These are phyloP conservation scores for Chondrilla cf. caribensis DNA, from an alignment of 37 sponge, comb jelly and placozoan genomes.

Conservation along the genomic window DNA sequence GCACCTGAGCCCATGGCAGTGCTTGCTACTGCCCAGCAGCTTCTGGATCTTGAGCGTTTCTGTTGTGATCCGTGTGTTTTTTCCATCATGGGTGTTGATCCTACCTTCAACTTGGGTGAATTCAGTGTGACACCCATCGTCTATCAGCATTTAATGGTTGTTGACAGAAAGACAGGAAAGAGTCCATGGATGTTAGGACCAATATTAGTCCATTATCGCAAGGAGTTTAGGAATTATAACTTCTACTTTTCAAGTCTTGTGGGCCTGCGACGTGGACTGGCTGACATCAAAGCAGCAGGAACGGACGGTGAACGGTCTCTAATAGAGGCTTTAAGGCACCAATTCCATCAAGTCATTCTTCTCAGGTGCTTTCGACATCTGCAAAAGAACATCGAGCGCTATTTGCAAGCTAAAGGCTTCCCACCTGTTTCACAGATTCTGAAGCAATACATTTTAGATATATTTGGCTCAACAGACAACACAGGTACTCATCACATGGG, in stretches of 20 bases:
- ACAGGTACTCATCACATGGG: conserved; percentile 8
- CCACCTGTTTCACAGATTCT: neutral
- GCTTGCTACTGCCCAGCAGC: conserved; percentile 19
- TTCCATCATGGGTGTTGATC: conserved; percentile 17
- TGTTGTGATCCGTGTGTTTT: neutral
- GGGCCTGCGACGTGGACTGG: conserved; percentile 10
- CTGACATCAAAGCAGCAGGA: conserved; percentile 5
- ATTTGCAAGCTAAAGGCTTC: neutral
- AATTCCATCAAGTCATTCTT: neutral
- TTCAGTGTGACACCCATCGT: conserved; percentile 17
- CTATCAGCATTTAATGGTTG: conserved; percentile 14
- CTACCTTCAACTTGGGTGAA: conserved; percentile 15
- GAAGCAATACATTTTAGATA: neutral
- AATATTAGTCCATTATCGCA: conserved; percentile 26
- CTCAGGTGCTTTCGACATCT: conserved; percentile 38
- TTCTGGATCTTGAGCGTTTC: conserved; percentile 4
- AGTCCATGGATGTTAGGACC: conserved; percentile 32
- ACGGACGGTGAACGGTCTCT: conserved; percentile 23
- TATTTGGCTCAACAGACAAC: conserved; percentile 6
- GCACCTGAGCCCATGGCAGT: conserved; percentile 22
- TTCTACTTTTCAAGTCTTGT: conserved; percentile 21
- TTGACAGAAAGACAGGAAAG: conserved; percentile 5
- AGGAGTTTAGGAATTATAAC: conserved; percentile 30
- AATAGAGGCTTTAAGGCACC: conserved; percentile 15
- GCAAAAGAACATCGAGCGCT: conserved; percentile 21